Evolutionary conservation across 2,113 vertebrate genomes (phyloP).

Genomic region (Bufo gargarizans): DNA sequence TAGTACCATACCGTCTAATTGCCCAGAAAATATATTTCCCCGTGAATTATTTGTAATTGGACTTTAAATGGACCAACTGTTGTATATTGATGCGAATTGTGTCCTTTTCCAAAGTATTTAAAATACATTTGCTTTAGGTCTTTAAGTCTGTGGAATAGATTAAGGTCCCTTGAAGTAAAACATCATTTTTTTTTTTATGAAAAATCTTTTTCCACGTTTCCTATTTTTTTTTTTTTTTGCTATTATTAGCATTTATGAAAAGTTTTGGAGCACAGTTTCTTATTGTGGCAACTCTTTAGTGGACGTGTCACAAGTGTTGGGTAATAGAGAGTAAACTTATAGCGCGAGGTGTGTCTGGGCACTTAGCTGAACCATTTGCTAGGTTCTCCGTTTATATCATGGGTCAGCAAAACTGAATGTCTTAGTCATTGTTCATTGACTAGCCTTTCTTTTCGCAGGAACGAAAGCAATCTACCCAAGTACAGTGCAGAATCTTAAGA

Average conservation of each 20-base stretch:
- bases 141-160: neutral
- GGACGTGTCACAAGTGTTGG: slow-evolving; percentile 31
- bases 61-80: slow-evolving; percentile 96
- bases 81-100: slow-evolving; percentile 71
- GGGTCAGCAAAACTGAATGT: slow-evolving; percentile 57
- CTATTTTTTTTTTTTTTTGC: neutral
- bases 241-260: neutral
- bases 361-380: slow-evolving; percentile 24
- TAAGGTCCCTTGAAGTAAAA: neutral
- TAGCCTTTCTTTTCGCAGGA: slow-evolving; percentile 29
- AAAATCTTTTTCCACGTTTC: neutral
- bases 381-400: slow-evolving; percentile 34
- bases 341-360: slow-evolving; percentile 6
- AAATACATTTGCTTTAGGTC: slow-evolving; percentile 2
- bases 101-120: slow-evolving; percentile 48
- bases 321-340: slow-evolving; percentile 45
- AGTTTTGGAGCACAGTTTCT: neutral
- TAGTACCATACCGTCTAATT: slow-evolving; percentile 88
- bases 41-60: slow-evolving; percentile 91
- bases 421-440: slow-evolving; percentile 50
- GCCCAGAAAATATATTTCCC: slow-evolving; percentile 97
- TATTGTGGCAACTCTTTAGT: slow-evolving; percentile 2
- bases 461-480: slow-evolving; percentile 41
- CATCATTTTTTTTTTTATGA: neutral
- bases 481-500: slow-evolving; percentile 63